Evolutionary conservation across 1,140 invertebrate genomes (phyloP).

Genomic region (Drosophila athabasca): DNA sequence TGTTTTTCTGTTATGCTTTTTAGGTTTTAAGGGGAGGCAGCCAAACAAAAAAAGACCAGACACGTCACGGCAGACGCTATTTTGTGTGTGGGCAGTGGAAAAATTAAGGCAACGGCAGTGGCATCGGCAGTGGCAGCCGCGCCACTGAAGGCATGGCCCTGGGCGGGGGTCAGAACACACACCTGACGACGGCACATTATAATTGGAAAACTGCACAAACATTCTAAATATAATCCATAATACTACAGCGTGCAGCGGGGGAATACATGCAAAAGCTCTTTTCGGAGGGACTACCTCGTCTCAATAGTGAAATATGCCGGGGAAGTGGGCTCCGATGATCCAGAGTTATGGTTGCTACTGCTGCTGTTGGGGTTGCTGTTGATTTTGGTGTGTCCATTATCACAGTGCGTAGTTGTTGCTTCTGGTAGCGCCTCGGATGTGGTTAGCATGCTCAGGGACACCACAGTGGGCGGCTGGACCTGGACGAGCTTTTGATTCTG

Average conservation of each 20-base stretch:
- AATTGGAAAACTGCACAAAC: slow-evolving; percentile 30
- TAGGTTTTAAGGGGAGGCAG: slow-evolving; percentile 13
- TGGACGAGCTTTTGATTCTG: slow-evolving; percentile 79
- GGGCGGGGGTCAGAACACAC: slow-evolving; percentile 67
- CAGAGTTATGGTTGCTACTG: slow-evolving; percentile 31
- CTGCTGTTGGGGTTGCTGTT: slow-evolving; percentile 30
- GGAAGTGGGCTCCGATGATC: slow-evolving; percentile 36
- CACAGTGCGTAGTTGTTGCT: not conserved
- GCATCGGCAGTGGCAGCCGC: slow-evolving; percentile 25
- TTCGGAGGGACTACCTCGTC: slow-evolving; percentile 59
- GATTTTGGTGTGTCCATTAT: slow-evolving; percentile 20
- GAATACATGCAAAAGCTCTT: slow-evolving; percentile 2
- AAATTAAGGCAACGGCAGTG: slow-evolving; percentile 36
- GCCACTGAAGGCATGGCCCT: slow-evolving; percentile 39
- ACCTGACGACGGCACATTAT: slow-evolving; percentile 54
- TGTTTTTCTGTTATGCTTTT: slow-evolving; percentile 35
- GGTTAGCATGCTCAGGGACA: slow-evolving; percentile 61
- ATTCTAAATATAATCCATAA: slow-evolving; percentile 15
- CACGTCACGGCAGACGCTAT: slow-evolving; percentile 48
- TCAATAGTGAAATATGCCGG: slow-evolving; percentile 70
- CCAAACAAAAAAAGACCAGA: slow-evolving; percentile 26
- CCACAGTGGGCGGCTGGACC: slow-evolving; percentile 76
- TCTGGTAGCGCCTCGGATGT: not conserved
- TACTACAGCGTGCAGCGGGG: slow-evolving; percentile 20
- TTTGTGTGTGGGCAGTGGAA: slow-evolving; percentile 72